Base-by-base conservation (phyloP, 2,113 vertebrate species). In the Circaetus gallicus region DNA sequence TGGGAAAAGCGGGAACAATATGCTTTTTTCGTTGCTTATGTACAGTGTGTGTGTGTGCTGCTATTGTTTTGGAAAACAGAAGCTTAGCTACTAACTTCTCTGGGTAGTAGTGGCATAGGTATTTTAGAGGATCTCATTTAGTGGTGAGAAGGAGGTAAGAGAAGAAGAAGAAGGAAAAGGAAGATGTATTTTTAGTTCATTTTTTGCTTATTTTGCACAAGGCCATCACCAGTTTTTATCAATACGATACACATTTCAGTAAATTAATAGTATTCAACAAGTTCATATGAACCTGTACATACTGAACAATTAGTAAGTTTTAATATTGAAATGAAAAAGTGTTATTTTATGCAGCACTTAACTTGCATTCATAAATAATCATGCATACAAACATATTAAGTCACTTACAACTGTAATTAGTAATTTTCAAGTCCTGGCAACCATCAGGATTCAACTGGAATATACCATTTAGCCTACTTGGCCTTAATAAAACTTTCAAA, bases 311-410 rank as follows among this genome's bases (percentile, higher is more conserved):
- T 90, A 91, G 74, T 90, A 87, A 2, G 40, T 92, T 96, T 97
- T 97, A 90, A 69, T 93, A 94, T 85, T 95, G 89, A 97, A 98
- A 94, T 45, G 65, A 89, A 17, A 89, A 90, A 86, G 56, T n/a
- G 89, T 85, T 91, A 76, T 97, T 98, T 98, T 96, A 91, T 97
- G 82, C 34, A 25, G 47, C 86, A 89, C 40, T 97, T 96, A 97
- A 90, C 70, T 72, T 83, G 50, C 96, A 97, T 97, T 98, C 96
- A 98, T 98, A 98, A 98, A 98, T 98, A 98, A 97, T 98, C 98
- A 98, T 98, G 96, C 97, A 98, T 98, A 97, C 97, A 98, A 98
- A 98, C 96, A 98, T 98, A 97, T 98, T 98, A 98, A 98, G 92
- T 97, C 91, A 97, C 85, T 97, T 97, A 97, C 94, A 95, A 95